Percentiles rank a stretch among this genome's conserved stretches.
phyloP scores from a whole-genome alignment of 2,888 invertebrate species.

The Pheosia gnoma region DNA sequence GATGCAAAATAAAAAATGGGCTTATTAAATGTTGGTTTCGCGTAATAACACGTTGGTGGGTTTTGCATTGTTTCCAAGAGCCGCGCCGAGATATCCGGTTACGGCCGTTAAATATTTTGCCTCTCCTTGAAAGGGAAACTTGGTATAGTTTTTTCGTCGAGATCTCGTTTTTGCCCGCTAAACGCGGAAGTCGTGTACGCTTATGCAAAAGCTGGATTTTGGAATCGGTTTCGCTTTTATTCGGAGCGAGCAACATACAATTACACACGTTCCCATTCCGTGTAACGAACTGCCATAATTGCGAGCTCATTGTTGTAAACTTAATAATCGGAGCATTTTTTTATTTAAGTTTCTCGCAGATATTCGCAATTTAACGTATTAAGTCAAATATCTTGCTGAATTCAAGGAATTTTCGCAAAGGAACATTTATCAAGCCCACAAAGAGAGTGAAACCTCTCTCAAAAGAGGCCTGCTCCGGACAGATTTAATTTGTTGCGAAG shows the following conservation, averaged over 20 bases:
- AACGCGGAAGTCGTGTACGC: constrained; percentile 78
- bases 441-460: constrained; percentile 83
- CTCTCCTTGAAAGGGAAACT: constrained; percentile 82
- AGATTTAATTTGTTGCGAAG: constrained; percentile 85
- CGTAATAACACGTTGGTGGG: constrained; percentile 83
- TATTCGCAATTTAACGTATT: constrained; percentile 72
- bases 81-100: constrained; percentile 80
- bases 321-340: constrained; percentile 54
- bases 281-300: constrained; percentile 63
- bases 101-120: constrained; percentile 83
- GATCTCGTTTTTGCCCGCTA: constrained; percentile 76
- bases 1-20: constrained; percentile 79
- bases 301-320: constrained; percentile 56
- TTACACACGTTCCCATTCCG: constrained; percentile 63
- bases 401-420: constrained; percentile 76
- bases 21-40: constrained; percentile 84
- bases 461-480: constrained; percentile 82
- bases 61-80: constrained; percentile 82
- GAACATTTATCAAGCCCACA: constrained; percentile 84
- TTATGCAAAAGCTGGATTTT: constrained; percentile 79
- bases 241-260: constrained; percentile 72
- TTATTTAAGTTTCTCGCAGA: constrained; percentile 54
- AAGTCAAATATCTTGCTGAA: constrained; percentile 73
- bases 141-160: constrained; percentile 69
- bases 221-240: constrained; percentile 79